A percentile compares a stretch with the other conserved stretches of the same genome.
Conservation (phyloP, 2,888 invertebrate genomes). For the Polymixis flavicincta region DNA sequence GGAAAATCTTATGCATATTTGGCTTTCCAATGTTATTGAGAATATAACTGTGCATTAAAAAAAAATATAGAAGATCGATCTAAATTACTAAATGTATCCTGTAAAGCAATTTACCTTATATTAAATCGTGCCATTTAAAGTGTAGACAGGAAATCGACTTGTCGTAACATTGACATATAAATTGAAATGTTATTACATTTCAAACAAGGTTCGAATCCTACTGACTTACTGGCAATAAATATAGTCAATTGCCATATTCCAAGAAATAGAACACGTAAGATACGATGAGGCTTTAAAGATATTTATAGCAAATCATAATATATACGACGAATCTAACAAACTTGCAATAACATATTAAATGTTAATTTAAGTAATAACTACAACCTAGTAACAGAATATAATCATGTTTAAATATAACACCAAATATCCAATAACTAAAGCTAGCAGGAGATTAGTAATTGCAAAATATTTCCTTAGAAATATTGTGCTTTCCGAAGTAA, state of each 20-base stretch:
- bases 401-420: not conserved
- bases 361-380: not conserved
- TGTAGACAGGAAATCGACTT: slow-evolving; percentile 36
- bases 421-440: not conserved
- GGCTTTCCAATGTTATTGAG: not conserved
- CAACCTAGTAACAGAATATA: not conserved
- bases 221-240: slow-evolving; percentile 11
- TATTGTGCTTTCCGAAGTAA: not conserved
- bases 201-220: slow-evolving; percentile 8
- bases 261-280: not conserved
- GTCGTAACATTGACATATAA: slow-evolving; percentile 44
- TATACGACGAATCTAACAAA: slow-evolving; percentile 6
- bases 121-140: slow-evolving; percentile 21
- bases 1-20: not conserved
- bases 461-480: not conserved
- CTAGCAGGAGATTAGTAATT: not conserved
- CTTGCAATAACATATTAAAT: not conserved
- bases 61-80: not conserved
- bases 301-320: slow-evolving; percentile 15
- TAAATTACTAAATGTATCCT: slow-evolving; percentile 12
- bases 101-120: not conserved
- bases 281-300: not conserved
- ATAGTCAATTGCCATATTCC: slow-evolving; percentile 11
- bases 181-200: slow-evolving; percentile 36
- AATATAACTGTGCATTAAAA: not conserved